Evolutionary conservation across 2,888 invertebrate genomes (phyloP).

Genomic region (Polymixis flavicincta): DNA sequence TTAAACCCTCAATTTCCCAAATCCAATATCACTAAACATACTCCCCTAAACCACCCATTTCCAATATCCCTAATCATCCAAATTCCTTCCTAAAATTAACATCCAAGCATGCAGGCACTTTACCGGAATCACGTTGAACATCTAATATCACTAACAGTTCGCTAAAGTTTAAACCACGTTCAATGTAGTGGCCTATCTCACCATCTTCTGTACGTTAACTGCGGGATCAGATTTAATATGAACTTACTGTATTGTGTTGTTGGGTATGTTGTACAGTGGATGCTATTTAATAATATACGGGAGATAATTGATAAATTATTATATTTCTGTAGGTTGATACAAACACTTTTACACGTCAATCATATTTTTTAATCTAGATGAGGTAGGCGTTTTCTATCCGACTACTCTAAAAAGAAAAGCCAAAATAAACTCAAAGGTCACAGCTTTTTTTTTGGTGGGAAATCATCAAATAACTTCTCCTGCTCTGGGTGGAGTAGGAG

Average conservation of each 20-base stretch:
- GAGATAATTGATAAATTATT: too few species aligned
- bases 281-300: too few species aligned
- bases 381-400: too few species aligned
- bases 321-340: too few species aligned
- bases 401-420: too few species aligned
- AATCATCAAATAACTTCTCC: too few species aligned
- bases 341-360: too few species aligned
- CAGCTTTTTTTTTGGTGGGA: too few species aligned
- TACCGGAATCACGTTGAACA: slow-evolving; percentile 28
- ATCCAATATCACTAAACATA: background rate
- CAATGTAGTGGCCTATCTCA: slow-evolving; percentile 22
- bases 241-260: slow-evolving; percentile 28
- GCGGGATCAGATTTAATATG: slow-evolving; percentile 61
- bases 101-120: slow-evolving; percentile 22
- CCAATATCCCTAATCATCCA: slow-evolving; percentile 9
- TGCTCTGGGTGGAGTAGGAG: too few species aligned
- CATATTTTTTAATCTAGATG: too few species aligned
- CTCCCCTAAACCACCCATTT: background rate
- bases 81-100: slow-evolving; percentile 31
- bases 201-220: slow-evolving; percentile 23
- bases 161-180: slow-evolving; percentile 46
- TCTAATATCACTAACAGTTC: slow-evolving; percentile 40
- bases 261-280: slow-evolving; percentile 16
- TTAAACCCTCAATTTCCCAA: background rate
- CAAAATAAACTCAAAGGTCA: too few species aligned